These are phyloP conservation scores for Amphipoea oculea DNA, from an alignment of 2,888 invertebrate species.

Conservation along the genomic window DNA sequence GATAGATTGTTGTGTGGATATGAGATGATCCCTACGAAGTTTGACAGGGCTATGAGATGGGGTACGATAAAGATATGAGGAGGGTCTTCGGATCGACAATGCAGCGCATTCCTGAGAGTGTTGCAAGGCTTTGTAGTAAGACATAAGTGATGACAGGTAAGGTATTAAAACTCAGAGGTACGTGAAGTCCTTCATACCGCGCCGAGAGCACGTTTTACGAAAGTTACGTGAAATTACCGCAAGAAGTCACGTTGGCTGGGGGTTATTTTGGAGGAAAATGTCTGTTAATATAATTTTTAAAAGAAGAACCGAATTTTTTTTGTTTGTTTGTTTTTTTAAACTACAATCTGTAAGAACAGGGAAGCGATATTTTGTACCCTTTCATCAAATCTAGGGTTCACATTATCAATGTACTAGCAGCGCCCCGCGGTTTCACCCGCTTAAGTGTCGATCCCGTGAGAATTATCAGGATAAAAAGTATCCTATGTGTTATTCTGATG, in stretches of 20 bases:
- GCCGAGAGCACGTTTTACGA: slow-evolving; percentile 22
- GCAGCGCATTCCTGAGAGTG: slow-evolving; percentile 55
- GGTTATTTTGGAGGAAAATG: slow-evolving; percentile 1
- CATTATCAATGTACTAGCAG: no score
- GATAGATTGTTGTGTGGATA: slow-evolving; percentile 57
- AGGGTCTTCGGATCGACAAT: slow-evolving; percentile 60
- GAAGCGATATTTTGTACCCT: background rate
- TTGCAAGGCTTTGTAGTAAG: slow-evolving; percentile 53
- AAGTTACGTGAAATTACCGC: slow-evolving; percentile 14
- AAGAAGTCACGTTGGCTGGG: background rate
- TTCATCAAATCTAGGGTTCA: background rate
- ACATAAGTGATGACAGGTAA: slow-evolving; percentile 46
- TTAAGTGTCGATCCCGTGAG: no score
- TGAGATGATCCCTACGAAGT: slow-evolving; percentile 58
- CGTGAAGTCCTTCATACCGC: slow-evolving; percentile 23
- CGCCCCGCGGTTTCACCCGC: no score
- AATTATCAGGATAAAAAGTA: no score
- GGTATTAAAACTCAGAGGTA: slow-evolving; percentile 18
- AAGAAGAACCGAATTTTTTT: background rate
- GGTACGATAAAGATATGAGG: slow-evolving; percentile 59
- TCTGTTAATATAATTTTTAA: background rate
- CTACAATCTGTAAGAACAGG: background rate
- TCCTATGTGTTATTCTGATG: no score
- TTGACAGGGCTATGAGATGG: slow-evolving; percentile 58
- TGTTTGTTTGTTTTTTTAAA: background rate